Conservation (phyloP, 2,113 vertebrate genomes). For the Coptodon bakossiorum region DNA sequence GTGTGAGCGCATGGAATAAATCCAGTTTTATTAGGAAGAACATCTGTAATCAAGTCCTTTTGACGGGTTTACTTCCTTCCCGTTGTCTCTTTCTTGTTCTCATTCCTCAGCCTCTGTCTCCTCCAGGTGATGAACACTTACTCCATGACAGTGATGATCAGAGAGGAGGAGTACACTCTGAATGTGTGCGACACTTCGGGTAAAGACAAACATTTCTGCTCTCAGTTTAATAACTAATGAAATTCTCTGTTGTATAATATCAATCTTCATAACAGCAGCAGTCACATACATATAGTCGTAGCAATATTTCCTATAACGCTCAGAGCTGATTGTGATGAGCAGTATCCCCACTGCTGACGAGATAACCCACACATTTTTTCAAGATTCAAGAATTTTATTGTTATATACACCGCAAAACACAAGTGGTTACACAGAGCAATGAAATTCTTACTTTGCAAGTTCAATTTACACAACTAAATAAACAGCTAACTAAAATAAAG, state of each 20-base stretch:
- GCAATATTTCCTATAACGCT: neutral
- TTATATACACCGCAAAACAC: neutral
- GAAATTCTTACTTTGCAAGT: neutral
- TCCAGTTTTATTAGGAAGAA: neutral
- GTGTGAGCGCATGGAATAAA: fast-evolving
- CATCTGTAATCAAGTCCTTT: fast-evolving
- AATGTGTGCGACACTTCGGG: conserved; percentile 96
- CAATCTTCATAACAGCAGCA: neutral
- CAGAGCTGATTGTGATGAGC: neutral
- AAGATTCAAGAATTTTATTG: neutral
- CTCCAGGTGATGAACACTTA: conserved; percentile 88
- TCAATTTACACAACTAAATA: fast-evolving
- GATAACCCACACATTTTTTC: neutral
- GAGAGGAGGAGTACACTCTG: conserved; percentile 80
- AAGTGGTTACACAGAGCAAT: neutral
- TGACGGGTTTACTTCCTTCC: neutral
- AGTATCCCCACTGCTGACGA: fast-evolving
- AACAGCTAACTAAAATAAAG: neutral
- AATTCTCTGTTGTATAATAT: neutral
- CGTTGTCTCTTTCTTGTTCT: neutral
- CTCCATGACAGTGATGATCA: conserved; percentile 96
- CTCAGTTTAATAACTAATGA: neutral
- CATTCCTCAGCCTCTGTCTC: neutral
- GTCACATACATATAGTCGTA: neutral
- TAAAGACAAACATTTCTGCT: conserved; percentile 18